These are phyloP conservation scores for Tragopan temminckii DNA, from an alignment of 2,797 vertebrate genomes.

Conservation along the genomic window DNA sequence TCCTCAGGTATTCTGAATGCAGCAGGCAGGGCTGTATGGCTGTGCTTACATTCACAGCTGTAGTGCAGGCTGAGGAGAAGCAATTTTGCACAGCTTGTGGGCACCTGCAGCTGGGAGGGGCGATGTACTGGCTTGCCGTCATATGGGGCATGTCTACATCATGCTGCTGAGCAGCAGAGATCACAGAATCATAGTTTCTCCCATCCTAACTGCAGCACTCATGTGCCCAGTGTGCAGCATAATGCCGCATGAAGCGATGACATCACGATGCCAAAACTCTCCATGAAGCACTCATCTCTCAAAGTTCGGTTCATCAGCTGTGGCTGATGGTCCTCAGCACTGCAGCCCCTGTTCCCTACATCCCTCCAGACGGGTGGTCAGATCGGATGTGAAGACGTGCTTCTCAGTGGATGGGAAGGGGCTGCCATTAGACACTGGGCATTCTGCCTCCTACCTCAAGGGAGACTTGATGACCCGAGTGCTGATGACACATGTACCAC, in stretches of 20 bases:
- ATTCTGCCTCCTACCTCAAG: neutral
- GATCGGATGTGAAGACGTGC: accelerated
- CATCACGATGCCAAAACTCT: neutral
- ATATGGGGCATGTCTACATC: accelerated
- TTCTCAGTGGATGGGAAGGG: neutral
- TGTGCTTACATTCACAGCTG: neutral
- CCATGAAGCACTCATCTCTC: accelerated
- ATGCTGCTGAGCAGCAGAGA: neutral
- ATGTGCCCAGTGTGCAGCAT: neutral
- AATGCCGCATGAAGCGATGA: neutral
- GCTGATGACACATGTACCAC: neutral
- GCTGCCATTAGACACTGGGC: neutral
- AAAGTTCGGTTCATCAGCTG: neutral
- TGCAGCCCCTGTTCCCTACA: neutral
- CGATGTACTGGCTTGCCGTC: accelerated
- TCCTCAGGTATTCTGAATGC: neutral
- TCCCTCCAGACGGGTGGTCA: neutral
- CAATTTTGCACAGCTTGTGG: neutral
- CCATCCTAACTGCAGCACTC: neutral
- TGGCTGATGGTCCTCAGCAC: neutral
- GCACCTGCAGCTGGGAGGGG: neutral
- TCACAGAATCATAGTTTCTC: neutral
- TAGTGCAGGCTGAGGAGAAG: neutral
- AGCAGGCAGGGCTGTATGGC: neutral
- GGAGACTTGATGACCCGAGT: neutral